Conservation (phyloP, 1,140 invertebrate genomes). For the Hyphantria cunea region DNA sequence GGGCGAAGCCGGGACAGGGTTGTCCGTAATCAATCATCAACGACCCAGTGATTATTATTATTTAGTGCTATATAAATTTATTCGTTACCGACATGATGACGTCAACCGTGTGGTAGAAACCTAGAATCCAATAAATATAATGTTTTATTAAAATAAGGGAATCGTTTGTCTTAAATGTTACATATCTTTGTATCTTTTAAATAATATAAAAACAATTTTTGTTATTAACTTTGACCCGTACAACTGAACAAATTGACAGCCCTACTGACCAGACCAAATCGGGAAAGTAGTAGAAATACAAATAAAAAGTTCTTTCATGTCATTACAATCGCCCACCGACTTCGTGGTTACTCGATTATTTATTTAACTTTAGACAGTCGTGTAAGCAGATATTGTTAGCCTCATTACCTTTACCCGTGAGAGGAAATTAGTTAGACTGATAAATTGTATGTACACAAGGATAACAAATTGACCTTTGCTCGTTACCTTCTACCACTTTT, state of each 20-base stretch:
- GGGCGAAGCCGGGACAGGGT: constrained; percentile 43
- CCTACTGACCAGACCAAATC: constrained; percentile 27
- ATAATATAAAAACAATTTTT: neutral
- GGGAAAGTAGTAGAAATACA: constrained; percentile 40
- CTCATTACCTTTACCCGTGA: constrained; percentile 38
- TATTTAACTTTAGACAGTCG: constrained; percentile 33
- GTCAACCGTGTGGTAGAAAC: neutral
- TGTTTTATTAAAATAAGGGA: too few relatives aligned
- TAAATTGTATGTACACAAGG: constrained; percentile 41
- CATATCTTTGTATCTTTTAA: too few relatives aligned
- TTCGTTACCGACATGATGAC: neutral
- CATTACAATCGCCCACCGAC: constrained; percentile 29
- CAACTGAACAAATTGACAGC: constrained; percentile 20
- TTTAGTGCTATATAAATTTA: neutral
- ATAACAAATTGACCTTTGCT: constrained; percentile 3
- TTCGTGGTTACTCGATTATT: constrained; percentile 16
- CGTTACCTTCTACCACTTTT: constrained; percentile 14
- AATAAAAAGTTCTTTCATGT: constrained; percentile 41
- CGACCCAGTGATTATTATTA: constrained; percentile 15
- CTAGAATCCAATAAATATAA: too few relatives aligned
- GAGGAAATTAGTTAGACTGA: constrained; percentile 39
- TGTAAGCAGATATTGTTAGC: constrained; percentile 30
- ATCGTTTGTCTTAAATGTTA: too few relatives aligned
- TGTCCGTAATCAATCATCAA: constrained; percentile 10
- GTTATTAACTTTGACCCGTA: neutral